Evolutionary conservation across 2,113 vertebrate species (phyloP), one percentile per base, ranked within the genome.

Genomic region (Oreochromis spilurus): DNA sequence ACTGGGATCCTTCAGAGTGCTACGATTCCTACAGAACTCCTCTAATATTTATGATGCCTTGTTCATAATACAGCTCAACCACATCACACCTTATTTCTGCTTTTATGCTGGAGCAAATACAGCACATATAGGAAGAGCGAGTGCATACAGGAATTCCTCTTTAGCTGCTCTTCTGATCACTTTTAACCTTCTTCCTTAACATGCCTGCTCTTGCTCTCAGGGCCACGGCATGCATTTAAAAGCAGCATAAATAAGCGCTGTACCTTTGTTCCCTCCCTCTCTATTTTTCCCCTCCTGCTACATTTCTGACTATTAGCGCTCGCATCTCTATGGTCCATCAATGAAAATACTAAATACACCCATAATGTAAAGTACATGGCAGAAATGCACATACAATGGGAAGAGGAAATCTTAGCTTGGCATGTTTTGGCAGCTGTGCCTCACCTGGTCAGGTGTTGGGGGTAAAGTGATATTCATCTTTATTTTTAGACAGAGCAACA

Each of bases 141-240:
- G 45, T 77, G 45, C 45, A n/a, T 29, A 34, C 72, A 77, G 45
- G 45, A 77, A 52, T 77, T 48, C 72, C 72, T 77, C 17, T 77
- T 77, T 52, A 13, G 72, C 72, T 77, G 72, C 45, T 77, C n/a
- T 80, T 77, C 78, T 38, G 70, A 80, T 84, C 10, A 77, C 26
- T 4, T 90, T 88, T 87, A 86, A 83, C 81, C 79, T 67, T 83
- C 57, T 50, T 17, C 45, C 24, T 21, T 57, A 85, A 90, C 94
- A 92, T 93, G 94, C 84, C 91, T 58, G 54, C 57, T 89, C 94
- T 88, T 95, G 93, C 87, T 84, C 65, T 55, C 45, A 12, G 16
- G 75, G 80, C 88, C 60, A 60, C 9, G 90, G 90, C 87, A 86
- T 85, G 85, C 86, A 87, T 36, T 84, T 82, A 83, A 79, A 86